Evolutionary conservation across 1,140 invertebrate genomes (phyloP).

Genomic region (Temnothorax curvispinosus): DNA sequence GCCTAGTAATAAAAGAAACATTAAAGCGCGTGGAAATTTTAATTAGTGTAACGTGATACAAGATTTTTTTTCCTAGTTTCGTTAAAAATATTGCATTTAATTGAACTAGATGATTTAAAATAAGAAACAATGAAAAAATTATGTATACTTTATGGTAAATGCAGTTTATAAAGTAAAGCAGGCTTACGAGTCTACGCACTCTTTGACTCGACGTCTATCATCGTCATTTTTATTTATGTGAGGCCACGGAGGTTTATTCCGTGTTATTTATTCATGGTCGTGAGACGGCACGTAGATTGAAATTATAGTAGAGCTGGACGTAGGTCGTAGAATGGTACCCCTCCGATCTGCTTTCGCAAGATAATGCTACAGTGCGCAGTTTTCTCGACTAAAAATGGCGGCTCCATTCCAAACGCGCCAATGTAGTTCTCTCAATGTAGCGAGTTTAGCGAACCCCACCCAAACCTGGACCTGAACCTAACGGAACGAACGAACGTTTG

Average conservation of each 20-base stretch:
- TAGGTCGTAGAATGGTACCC: not conserved
- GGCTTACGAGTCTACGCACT: no score
- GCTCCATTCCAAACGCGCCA: not conserved
- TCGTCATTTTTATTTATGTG: constrained; percentile 16
- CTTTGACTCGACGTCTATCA: not conserved
- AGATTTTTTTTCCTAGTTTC: not conserved
- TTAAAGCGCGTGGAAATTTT: not conserved
- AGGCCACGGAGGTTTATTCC: not conserved
- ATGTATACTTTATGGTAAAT: not conserved
- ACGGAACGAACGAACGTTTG: constrained; percentile 17
- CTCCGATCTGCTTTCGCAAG: not conserved
- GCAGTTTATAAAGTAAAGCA: not conserved
- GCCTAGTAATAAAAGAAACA: not conserved
- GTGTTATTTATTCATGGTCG: not conserved
- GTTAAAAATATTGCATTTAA: not conserved
- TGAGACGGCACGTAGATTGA: not conserved
- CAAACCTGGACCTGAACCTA: constrained; percentile 11
- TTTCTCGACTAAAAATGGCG: constrained; percentile 34
- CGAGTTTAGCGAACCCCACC: constrained; percentile 15
- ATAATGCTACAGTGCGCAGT: not conserved
- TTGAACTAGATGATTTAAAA: not conserved
- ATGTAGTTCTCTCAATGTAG: not conserved
- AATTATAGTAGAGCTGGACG: not conserved
- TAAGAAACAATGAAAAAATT: not conserved
- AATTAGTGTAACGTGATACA: not conserved